These are phyloP conservation scores for Aspiorhynchus laticeps DNA, from an alignment of 2,113 vertebrate species.

Conservation along the genomic window DNA sequence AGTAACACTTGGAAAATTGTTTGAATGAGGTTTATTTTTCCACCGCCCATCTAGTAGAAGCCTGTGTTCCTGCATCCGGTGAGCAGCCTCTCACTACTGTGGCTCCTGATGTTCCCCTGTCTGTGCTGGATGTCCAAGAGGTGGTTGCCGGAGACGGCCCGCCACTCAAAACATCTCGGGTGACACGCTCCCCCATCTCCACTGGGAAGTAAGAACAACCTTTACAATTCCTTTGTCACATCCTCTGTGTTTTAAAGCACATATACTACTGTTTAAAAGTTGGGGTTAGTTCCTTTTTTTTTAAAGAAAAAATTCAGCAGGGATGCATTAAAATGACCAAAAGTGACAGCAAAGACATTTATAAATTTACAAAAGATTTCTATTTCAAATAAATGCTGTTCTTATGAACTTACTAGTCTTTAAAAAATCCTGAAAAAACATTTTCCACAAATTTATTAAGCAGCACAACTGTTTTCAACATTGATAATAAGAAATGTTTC, in stretches of 20 bases:
- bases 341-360: not conserved
- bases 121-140: conserved; percentile 51
- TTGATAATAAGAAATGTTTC: not conserved
- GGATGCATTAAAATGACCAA: not conserved
- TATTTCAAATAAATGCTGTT: not conserved
- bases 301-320: not conserved
- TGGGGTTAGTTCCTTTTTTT: not conserved
- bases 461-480: not conserved
- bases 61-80: conserved; percentile 37
- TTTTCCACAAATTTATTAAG: not conserved
- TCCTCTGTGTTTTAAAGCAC: not conserved
- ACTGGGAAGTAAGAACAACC: conserved; percentile 54
- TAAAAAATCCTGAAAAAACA: not conserved
- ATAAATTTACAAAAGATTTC: not conserved
- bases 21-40: not conserved
- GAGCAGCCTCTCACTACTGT: conserved; percentile 62
- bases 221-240: not conserved
- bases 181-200: conserved; percentile 52
- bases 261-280: not conserved
- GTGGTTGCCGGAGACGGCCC: conserved; percentile 50
- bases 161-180: conserved; percentile 49
- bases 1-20: not conserved
- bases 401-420: not conserved
- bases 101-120: conserved; percentile 67
- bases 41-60: conserved; percentile 55